Base-by-base conservation (phyloP, 2,113 vertebrate genomes). In the Fregata magnificens region DNA sequence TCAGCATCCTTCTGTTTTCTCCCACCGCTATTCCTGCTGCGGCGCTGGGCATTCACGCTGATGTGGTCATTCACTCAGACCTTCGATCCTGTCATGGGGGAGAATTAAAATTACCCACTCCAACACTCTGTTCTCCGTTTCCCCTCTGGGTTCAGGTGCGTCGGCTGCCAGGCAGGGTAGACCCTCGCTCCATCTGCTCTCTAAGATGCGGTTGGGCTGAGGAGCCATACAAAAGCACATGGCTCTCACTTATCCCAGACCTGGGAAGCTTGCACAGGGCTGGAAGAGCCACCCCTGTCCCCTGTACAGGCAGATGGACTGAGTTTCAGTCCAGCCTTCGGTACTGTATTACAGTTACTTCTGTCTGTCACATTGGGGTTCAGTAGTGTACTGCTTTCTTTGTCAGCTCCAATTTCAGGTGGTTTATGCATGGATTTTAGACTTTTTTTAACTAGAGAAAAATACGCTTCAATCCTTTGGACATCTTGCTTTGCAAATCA, bases 401-500 rank as follows among this genome's bases (percentile, higher is more conserved):
- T 36, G 38, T 53, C 80, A 66, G 45, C n/a, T 77, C 34, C 10
- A 3, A 13, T 77, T 91, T 85, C 50, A 87, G 65, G 93, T 91
- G 92, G 34, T 85, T 88, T 65, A 53, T 24, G 24, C 4, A 10
- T 17, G 24, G 56, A 84, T 88, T 92, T 96, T 92, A 86, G 21
- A 17, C 25, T 79, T 90, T 74, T 94, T 79, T 90, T 66, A 65
- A 94, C 97, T 81, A 90, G 38, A 95, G 47, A 80, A 94, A 93
- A 96, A 82, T 61, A 91, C 71, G 86, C 95, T 95, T 93, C 82
- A 74, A 53, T 71, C 63, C 81, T 95, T 85, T 32, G 50, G 89
- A 94, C 88, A 93, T 82, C 63, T 96, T 91, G 93, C 88, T 97
- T 95, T 96, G 71, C 83, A 94, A 82, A 95, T 94, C 84, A 94